Evolutionary conservation across 1,140 invertebrate genomes (phyloP), one percentile per base, ranked within the genome.

Genomic region (Alviniconcha marisindica): DNA sequence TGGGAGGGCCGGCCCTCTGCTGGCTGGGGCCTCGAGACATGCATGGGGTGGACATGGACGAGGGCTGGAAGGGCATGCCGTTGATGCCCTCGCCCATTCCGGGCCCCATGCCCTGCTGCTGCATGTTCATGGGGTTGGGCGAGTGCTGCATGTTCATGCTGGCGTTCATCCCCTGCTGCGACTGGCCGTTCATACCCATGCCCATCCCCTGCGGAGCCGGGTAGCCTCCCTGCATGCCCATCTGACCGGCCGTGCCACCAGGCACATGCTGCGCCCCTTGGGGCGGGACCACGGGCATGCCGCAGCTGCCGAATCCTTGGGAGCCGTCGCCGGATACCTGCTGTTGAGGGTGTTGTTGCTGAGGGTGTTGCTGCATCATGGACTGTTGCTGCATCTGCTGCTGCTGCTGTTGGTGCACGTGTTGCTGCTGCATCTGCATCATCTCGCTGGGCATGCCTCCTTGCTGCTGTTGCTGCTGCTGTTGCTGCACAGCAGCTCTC

Each of bases 391-490:
- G 84, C 24, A 42, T 60, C 54, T 83, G 77, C 54, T 82, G 71
- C 71, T 66, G 79, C 60, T 83, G 84, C 63, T 81, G 81, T 33
- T 79, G 86, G 28, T 81, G 84, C 40, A 24, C 38, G 54, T 84
- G 79, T 71, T 81, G 83, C 54, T 85, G 84, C 48, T 71, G 76
- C 51, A 77, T 51, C 28, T 73, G 81, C 63, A 63, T 56, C 77
- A 80, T 80, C 38, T 83, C 74, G 48, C 76, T 77, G 10, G 76
- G 31, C 80, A 78, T 71, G 24, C 56, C 38, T 87, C 85, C 66
- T 87, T 86, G 71, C 80, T 84, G 83, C n/a, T 78, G 77, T 24
- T 84, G 83, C 14, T 79, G 40, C 24, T 71, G 44, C 31, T 76
- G 83, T 33, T 81, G 83, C 54, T 84, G 83, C 31, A 77, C 79